These are phyloP conservation scores for Oreotrochilus melanogaster DNA, from an alignment of 2,113 vertebrate species.

Conservation along the genomic window DNA sequence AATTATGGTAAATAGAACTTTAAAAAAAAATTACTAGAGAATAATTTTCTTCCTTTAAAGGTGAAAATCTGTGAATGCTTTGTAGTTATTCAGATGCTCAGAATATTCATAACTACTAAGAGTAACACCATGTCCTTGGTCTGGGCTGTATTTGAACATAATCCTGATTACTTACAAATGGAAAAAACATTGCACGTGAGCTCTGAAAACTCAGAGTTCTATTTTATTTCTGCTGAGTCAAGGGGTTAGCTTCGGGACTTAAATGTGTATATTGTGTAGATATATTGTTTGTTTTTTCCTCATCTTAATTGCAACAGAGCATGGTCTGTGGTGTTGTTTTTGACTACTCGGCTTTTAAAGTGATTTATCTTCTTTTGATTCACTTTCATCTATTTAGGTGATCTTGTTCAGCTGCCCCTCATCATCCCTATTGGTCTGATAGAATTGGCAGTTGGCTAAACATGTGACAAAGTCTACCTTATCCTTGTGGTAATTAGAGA, in stretches of 20 bases:
- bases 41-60: background rate
- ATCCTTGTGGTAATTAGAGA: background rate
- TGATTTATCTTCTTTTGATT: background rate
- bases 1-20: background rate
- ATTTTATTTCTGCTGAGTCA: background rate
- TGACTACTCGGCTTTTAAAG: background rate
- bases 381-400: background rate
- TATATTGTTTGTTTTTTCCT: background rate
- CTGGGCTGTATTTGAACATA: background rate
- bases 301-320: background rate
- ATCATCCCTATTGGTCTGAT: background rate
- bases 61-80: background rate
- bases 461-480: background rate
- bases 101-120: background rate
- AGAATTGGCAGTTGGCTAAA: background rate
- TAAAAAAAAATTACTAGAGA: background rate
- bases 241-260: background rate
- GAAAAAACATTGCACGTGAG: background rate
- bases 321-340: background rate
- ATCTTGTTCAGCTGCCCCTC: background rate
- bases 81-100: background rate
- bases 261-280: background rate
- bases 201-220: background rate
- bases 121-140: background rate
- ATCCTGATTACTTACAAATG: background rate